These are phyloP conservation scores for Tragelaphus imberbis DNA, from an alignment of 2,113 vertebrate genomes.

Conservation along the genomic window DNA sequence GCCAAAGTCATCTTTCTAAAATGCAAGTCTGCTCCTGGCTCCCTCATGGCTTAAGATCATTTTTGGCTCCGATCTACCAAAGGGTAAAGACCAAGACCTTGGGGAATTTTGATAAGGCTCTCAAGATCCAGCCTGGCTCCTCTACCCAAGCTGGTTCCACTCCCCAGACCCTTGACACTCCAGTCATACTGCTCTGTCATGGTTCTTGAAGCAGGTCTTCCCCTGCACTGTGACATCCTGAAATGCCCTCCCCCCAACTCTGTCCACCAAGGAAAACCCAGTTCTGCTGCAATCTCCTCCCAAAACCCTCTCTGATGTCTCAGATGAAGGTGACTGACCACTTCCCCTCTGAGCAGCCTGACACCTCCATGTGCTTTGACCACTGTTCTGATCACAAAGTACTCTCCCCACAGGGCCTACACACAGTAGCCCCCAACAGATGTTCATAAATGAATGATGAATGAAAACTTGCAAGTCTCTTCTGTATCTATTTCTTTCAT, in stretches of 20 bases:
- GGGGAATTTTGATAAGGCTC: neutral
- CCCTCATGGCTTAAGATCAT: neutral
- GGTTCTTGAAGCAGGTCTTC: neutral
- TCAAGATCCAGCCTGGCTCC: neutral
- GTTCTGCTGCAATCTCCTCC: neutral
- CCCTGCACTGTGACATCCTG: neutral
- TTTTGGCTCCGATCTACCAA: neutral
- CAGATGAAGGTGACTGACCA: neutral
- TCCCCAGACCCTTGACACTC: neutral
- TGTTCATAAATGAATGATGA: neutral
- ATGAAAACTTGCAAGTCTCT: neutral
- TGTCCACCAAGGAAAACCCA: neutral
- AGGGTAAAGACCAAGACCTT: neutral
- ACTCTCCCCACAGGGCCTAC: fast-evolving
- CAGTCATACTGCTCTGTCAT: neutral
- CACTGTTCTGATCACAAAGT: neutral
- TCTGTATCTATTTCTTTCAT: neutral
- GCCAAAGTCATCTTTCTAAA: neutral
- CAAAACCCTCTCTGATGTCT: neutral
- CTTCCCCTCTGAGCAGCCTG: neutral
- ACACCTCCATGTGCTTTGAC: neutral
- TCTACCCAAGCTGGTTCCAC: fast-evolving
- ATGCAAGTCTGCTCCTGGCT: too few relatives aligned
- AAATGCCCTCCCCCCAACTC: neutral
- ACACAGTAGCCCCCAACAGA: too few relatives aligned